Percentiles rank a stretch among this genome's conserved stretches.
phyloP scores from a whole-genome alignment of 1,140 invertebrate species.

The Drosophila insularis region DNA sequence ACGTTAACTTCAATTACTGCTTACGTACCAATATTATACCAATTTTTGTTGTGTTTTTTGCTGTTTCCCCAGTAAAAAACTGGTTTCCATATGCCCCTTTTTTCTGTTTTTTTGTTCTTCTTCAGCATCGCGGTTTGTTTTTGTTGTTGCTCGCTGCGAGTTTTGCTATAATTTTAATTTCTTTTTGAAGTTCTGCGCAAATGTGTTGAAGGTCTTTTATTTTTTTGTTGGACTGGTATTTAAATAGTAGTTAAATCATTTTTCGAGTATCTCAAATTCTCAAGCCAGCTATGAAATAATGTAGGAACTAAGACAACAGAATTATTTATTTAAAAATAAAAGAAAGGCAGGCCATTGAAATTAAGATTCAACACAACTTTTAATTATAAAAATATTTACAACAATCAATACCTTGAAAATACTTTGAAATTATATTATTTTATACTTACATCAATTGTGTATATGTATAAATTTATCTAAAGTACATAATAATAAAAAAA shows the following conservation, averaged over 20 bases:
- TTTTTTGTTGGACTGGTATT: slow-evolving; percentile 28
- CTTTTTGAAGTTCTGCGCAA: slow-evolving; percentile 69
- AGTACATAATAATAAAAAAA: too few relatives aligned
- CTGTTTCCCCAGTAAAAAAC: slow-evolving; percentile 54
- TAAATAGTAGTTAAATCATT: slow-evolving; percentile 65
- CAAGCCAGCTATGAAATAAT: slow-evolving; percentile 3
- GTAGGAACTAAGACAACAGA: not conserved
- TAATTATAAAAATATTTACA: too few relatives aligned
- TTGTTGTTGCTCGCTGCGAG: slow-evolving; percentile 39
- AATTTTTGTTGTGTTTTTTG: slow-evolving; percentile 34
- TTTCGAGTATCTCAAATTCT: slow-evolving; percentile 49
- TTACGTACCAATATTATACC: slow-evolving; percentile 69
- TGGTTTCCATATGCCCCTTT: slow-evolving; percentile 49
- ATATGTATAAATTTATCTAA: too few relatives aligned
- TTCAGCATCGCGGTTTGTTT: slow-evolving; percentile 15
- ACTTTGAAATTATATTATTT: too few relatives aligned
- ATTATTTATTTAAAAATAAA: not conserved
- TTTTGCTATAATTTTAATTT: slow-evolving; percentile 76
- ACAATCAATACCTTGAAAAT: too few relatives aligned
- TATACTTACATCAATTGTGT: too few relatives aligned
- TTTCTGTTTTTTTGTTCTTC: slow-evolving; percentile 21
- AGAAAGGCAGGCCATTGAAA: too few relatives aligned
- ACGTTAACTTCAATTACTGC: slow-evolving; percentile 75
- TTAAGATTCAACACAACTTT: too few relatives aligned
- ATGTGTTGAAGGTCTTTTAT: slow-evolving; percentile 44